Percentiles rank a stretch among this genome's conserved stretches.
Evolutionary conservation across 2,888 invertebrate genomes (phyloP).

Genomic region (Pteria penguin): DNA sequence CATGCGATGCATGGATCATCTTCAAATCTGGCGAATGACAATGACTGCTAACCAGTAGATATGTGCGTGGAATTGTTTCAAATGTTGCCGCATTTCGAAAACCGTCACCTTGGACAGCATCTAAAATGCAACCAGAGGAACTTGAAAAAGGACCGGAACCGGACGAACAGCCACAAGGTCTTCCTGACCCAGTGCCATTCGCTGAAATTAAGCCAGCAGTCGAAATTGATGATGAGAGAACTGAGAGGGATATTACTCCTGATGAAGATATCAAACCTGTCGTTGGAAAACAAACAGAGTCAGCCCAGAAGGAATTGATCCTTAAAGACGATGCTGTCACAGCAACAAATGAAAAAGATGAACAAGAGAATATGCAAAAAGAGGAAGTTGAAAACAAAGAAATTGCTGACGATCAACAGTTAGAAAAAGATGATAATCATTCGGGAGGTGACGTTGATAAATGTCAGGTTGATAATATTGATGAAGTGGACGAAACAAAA

Average conservation of each 20-base stretch:
- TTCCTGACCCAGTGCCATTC: conserved; percentile 21
- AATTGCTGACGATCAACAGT: background rate
- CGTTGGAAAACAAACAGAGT: conserved; percentile 4
- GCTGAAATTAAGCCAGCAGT: conserved; percentile 77
- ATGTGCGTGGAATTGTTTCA: conserved; percentile 24
- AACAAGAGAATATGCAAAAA: background rate
- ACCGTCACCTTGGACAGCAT: conserved; percentile 6
- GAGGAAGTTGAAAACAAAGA: too few relatives aligned
- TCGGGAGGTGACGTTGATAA: background rate
- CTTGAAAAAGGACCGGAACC: conserved; percentile 4
- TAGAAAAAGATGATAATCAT: background rate
- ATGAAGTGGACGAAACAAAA: background rate
- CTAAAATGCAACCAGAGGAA: conserved; percentile 21
- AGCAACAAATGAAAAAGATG: background rate
- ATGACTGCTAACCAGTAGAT: conserved; percentile 4
- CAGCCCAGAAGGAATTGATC: background rate
- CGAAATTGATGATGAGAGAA: conserved; percentile 36
- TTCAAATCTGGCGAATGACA: too few relatives aligned
- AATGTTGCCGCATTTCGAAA: conserved; percentile 18
- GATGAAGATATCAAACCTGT: conserved; percentile 33
- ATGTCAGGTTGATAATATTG: background rate
- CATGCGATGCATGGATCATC: too few relatives aligned
- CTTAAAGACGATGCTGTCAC: background rate
- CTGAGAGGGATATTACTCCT: conserved; percentile 38
- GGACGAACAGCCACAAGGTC: conserved; percentile 16